Percentiles rank a stretch among this genome's conserved stretches.
Conservation (phyloP, 2,797 vertebrate genomes). For the Xiphophorus birchmanni region DNA sequence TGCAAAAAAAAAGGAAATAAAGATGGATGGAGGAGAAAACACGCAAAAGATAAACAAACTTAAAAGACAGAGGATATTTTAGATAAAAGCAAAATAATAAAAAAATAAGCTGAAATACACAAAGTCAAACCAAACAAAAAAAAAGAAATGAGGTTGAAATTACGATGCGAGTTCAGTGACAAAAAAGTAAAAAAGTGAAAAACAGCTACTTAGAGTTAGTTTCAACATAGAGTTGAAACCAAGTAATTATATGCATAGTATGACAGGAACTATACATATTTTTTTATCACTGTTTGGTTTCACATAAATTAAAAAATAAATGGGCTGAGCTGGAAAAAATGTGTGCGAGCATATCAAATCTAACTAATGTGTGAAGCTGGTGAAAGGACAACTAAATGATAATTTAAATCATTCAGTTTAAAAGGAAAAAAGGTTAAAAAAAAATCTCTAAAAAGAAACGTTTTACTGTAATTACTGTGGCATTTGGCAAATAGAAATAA, state of each 20-base stretch:
- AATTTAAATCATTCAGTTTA: neutral
- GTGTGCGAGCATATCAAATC: neutral
- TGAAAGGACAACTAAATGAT: neutral
- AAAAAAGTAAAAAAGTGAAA: neutral
- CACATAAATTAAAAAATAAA: neutral
- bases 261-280: neutral
- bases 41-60: slow-evolving; percentile 50
- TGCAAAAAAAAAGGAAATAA: slow-evolving; percentile 79
- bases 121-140: neutral
- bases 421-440: neutral
- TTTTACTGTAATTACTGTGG: neutral
- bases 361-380: neutral
- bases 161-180: neutral
- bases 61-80: slow-evolving; percentile 3
- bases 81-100: neutral
- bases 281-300: neutral
- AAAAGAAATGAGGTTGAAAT: neutral
- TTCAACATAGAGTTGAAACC: neutral
- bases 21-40: slow-evolving; percentile 64
- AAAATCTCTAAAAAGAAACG: neutral
- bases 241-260: neutral
- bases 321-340: neutral
- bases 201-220: neutral
- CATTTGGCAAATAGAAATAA: neutral
- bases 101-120: neutral